phyloP scores from a whole-genome alignment of 2,113 vertebrate species.

The Anser brachyrhynchus region DNA sequence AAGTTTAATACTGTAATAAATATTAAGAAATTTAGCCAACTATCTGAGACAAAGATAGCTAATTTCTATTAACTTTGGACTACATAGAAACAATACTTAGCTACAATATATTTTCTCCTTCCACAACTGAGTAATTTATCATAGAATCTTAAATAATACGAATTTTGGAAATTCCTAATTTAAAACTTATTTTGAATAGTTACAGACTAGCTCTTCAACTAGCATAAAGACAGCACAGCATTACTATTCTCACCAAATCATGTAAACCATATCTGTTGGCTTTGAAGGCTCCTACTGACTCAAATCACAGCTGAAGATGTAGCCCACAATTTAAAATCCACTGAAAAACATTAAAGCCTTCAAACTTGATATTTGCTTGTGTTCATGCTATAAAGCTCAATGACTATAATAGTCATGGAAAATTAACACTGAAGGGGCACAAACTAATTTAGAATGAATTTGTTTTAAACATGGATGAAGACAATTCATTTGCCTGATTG shows the following conservation, averaged over 20 bases:
- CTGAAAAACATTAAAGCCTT: slow-evolving; percentile 36
- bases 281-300: slow-evolving; percentile 20
- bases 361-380: slow-evolving; percentile 65
- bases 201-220: background rate
- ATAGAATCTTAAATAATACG: background rate
- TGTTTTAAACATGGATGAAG: slow-evolving; percentile 63
- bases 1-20: background rate
- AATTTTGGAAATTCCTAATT: background rate
- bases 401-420: slow-evolving; percentile 62
- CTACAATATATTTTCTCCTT: background rate
- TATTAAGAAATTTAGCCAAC: background rate
- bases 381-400: slow-evolving; percentile 62
- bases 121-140: background rate
- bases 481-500: slow-evolving; percentile 61
- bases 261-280: background rate
- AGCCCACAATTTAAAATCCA: slow-evolving; percentile 15
- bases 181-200: background rate
- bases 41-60: background rate
- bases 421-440: slow-evolving; percentile 57
- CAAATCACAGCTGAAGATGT: slow-evolving; percentile 9
- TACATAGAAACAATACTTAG: background rate
- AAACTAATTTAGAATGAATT: slow-evolving; percentile 61
- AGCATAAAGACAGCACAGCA: background rate
- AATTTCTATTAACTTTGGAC: background rate
- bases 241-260: background rate